Percentiles rank a stretch among this genome's conserved stretches.
phyloP scores from a whole-genome alignment of 2,113 vertebrate genomes.

The Pterocles gutturalis region DNA sequence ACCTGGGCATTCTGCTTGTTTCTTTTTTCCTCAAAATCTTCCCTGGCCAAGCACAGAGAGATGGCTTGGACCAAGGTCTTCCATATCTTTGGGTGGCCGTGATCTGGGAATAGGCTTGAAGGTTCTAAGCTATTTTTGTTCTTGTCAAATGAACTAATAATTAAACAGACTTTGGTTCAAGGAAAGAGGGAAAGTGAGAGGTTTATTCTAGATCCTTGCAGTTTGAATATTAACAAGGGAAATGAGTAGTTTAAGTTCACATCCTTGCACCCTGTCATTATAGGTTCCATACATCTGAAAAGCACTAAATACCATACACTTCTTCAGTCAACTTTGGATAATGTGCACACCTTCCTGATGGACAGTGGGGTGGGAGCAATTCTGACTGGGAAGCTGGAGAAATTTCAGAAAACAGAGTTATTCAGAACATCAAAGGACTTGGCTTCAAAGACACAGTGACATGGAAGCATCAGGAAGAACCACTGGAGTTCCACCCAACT shows the following conservation, averaged over 20 bases:
- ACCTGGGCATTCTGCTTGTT: not conserved
- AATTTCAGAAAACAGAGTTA: not conserved
- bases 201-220: not conserved
- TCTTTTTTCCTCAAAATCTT: not conserved
- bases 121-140: not conserved
- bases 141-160: not conserved
- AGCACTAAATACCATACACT: not conserved
- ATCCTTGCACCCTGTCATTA: not conserved
- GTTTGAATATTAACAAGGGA: not conserved
- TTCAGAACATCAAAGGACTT: not conserved
- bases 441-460: not conserved
- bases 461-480: not conserved
- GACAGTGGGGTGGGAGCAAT: not conserved
- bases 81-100: accelerated
- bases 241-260: not conserved
- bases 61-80: not conserved
- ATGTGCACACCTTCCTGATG: not conserved
- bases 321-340: not conserved
- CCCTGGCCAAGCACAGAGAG: not conserved
- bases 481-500: not conserved
- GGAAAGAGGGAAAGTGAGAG: not conserved
- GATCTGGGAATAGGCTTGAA: not conserved
- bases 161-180: not conserved
- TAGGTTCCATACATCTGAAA: not conserved
- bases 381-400: not conserved